Conservation (phyloP, 64 coral and sea anemone species). For the Astreopora myriophthalma region DNA sequence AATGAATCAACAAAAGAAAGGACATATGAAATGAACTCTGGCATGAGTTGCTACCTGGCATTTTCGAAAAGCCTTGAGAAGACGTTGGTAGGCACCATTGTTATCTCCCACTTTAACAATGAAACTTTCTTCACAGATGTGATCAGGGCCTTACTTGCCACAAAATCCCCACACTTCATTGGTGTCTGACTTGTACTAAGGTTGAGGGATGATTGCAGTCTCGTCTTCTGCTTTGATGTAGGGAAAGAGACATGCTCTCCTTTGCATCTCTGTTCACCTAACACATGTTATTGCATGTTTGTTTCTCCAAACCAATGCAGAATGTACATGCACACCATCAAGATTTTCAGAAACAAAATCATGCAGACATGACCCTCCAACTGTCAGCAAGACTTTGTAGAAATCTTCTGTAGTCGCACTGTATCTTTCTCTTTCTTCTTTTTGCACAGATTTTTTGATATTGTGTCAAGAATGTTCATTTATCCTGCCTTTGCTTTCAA, state of each 20-base stretch:
- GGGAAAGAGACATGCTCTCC: slow-evolving; percentile 8
- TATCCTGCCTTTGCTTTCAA: no score
- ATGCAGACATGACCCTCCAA: slow-evolving; percentile 45
- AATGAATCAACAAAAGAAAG: no score
- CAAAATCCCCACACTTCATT: slow-evolving; percentile 75
- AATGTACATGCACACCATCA: slow-evolving; percentile 51
- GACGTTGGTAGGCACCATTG: slow-evolving; percentile 32
- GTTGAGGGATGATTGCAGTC: slow-evolving; percentile 50
- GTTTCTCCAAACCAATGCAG: slow-evolving; percentile 57
- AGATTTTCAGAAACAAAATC: slow-evolving; percentile 50
- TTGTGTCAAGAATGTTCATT: no score
- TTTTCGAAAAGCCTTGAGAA: slow-evolving; percentile 22
- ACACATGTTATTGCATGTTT: slow-evolving; percentile 1
- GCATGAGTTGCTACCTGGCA: slow-evolving; percentile 66
- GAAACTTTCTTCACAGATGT: slow-evolving; percentile 43
- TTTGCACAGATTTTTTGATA: no score
- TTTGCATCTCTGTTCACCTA: slow-evolving; percentile 46
- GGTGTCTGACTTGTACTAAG: slow-evolving; percentile 32
- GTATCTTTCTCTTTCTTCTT: not conserved
- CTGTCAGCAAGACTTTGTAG: slow-evolving; percentile 38
- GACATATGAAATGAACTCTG: no score
- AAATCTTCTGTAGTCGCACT: slow-evolving; percentile 42
- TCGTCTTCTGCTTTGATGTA: slow-evolving; percentile 61
- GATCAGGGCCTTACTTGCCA: not conserved
- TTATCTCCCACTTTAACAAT: slow-evolving; percentile 54